phyloP scores from a whole-genome alignment of 2,888 invertebrate species.

The Diarsia mendica region DNA sequence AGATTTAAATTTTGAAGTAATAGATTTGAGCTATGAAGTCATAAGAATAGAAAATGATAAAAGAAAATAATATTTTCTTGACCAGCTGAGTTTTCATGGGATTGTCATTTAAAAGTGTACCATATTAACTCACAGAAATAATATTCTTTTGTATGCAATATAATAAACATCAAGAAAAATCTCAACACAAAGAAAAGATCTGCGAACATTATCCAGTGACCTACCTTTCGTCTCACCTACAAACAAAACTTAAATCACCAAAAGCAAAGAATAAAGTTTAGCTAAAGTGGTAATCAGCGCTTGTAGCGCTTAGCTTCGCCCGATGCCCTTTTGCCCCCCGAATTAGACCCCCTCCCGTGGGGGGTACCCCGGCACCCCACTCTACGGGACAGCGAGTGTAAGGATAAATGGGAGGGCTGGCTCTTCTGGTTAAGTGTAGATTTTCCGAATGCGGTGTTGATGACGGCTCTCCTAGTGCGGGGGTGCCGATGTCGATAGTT shows the following conservation, averaged over 20 bases:
- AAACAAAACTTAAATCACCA: slow-evolving; percentile 73
- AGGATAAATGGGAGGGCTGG: slow-evolving; percentile 91
- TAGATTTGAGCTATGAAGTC: too few relatives aligned
- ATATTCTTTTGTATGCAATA: background rate
- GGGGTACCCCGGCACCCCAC: slow-evolving; percentile 65
- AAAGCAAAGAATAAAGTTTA: slow-evolving; percentile 75
- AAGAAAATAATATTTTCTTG: background rate
- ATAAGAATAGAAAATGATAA: background rate
- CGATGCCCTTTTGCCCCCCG: slow-evolving; percentile 86
- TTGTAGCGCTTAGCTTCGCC: slow-evolving; percentile 81
- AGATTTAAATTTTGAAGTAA: background rate
- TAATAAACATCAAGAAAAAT: background rate
- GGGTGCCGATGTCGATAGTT: slow-evolving; percentile 70
- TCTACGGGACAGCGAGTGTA: slow-evolving; percentile 88
- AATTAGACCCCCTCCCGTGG: slow-evolving; percentile 77
- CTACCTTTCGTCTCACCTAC: slow-evolving; percentile 64
- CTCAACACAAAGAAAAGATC: background rate
- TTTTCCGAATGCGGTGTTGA: slow-evolving; percentile 91
- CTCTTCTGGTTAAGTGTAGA: slow-evolving; percentile 91
- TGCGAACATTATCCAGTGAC: slow-evolving; percentile 25
- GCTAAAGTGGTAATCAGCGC: slow-evolving; percentile 77
- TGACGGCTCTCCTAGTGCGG: slow-evolving; percentile 82
- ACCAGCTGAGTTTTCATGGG: too few relatives aligned
- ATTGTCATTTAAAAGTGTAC: background rate
- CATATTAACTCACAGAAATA: background rate